These are phyloP conservation scores for Girardia tigrina DNA, from an alignment of 2,888 invertebrate genomes.

Conservation along the genomic window DNA sequence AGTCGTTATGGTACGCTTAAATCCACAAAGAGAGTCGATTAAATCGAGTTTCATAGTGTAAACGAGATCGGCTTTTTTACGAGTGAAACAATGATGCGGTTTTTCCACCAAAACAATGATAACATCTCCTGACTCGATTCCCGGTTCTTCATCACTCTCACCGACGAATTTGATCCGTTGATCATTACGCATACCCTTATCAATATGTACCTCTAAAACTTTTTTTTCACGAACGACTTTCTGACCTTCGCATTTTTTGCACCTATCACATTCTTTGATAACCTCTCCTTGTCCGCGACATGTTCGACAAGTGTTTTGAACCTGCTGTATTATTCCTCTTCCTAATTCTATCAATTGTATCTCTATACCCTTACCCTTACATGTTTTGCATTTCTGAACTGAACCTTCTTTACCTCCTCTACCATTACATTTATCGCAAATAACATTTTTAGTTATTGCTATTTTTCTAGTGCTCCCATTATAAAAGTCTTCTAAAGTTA, in stretches of 20 bases:
- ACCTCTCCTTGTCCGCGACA: conserved; percentile 63
- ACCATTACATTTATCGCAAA: conserved; percentile 89
- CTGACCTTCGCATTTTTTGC: conserved; percentile 77
- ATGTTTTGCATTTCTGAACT: conserved; percentile 69
- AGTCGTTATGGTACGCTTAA: conserved; percentile 73
- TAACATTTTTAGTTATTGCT: conserved; percentile 79
- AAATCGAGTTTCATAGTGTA: conserved; percentile 71
- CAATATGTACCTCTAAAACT: conserved; percentile 82
- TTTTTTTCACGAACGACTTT: conserved; percentile 78
- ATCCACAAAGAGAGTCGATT: conserved; percentile 84
- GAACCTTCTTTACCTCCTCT: conserved; percentile 84
- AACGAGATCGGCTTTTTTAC: conserved; percentile 59
- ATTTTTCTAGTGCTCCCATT: conserved; percentile 80
- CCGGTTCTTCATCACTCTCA: conserved; percentile 91
- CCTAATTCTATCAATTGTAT: conserved; percentile 59
- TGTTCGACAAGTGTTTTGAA: conserved; percentile 70
- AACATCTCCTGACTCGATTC: conserved; percentile 80
- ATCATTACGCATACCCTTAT: conserved; percentile 78
- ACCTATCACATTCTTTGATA: conserved; percentile 65
- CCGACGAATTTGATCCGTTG: conserved; percentile 82
- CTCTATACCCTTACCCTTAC: conserved; percentile 74
- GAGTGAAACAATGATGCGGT: conserved; percentile 64
- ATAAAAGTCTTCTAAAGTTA: conserved; percentile 81
- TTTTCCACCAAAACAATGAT: conserved; percentile 85
- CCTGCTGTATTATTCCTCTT: conserved; percentile 74